These are phyloP conservation scores for Calycopis cecrops DNA, from an alignment of 1,140 invertebrate genomes.

Conservation along the genomic window DNA sequence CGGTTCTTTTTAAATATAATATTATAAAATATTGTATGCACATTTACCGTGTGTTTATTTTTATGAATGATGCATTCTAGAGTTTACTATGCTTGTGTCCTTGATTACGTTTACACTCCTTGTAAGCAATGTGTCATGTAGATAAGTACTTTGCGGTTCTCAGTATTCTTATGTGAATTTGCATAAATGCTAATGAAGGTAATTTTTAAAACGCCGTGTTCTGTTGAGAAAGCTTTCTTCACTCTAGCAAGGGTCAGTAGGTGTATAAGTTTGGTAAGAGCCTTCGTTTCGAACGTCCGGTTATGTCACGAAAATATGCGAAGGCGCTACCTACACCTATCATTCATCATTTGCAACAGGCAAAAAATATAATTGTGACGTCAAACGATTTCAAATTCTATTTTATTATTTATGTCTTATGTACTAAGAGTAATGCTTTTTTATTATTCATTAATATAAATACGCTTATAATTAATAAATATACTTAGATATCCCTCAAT, in stretches of 20 bases:
- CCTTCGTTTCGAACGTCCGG: constrained; percentile 5
- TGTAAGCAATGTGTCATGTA: constrained; percentile 2
- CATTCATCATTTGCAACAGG: constrained; percentile 1
- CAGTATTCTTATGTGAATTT: constrained; percentile 22
- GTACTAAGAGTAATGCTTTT: too few species aligned
- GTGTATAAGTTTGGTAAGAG: constrained; percentile 15
- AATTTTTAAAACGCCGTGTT: constrained; percentile 25
- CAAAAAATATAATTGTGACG: constrained; percentile 11
- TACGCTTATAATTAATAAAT: too few species aligned
- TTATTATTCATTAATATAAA: too few species aligned
- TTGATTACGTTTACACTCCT: constrained; percentile 5
- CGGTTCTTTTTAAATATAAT: background rate
- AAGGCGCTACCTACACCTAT: constrained; percentile 12
- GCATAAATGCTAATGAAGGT: constrained; percentile 37
- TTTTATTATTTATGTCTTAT: too few species aligned
- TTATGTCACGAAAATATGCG: constrained; percentile 14
- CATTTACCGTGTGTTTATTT: background rate
- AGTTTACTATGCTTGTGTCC: constrained; percentile 4
- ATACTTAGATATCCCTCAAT: too few species aligned
- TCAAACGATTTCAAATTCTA: background rate
- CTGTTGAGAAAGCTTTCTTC: constrained; percentile 37
- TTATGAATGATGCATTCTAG: constrained; percentile 6
- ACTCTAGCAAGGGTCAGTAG: constrained; percentile 36
- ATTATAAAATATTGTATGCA: background rate
- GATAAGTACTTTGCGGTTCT: background rate